phyloP scores from a whole-genome alignment of 2,113 vertebrate genomes.

The Cardinalis cardinalis region DNA sequence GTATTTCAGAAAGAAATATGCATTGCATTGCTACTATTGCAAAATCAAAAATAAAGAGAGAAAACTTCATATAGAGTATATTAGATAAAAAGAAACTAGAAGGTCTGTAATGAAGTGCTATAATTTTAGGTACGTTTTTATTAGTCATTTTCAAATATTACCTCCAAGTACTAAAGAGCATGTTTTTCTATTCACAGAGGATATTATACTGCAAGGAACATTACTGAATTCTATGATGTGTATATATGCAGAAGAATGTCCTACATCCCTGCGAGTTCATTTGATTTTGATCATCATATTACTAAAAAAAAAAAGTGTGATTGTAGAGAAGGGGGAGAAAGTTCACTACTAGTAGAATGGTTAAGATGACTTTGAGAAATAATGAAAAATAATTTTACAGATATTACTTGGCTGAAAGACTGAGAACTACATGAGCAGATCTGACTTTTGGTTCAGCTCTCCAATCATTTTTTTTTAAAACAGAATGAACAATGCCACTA shows the following conservation, averaged over 20 bases:
- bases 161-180: background rate
- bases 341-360: background rate
- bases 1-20: background rate
- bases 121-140: background rate
- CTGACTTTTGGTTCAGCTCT: background rate
- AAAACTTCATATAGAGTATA: accelerated
- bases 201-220: background rate
- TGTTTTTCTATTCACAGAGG: background rate
- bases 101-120: background rate
- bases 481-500: background rate
- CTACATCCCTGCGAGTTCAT: background rate
- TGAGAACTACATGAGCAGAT: background rate
- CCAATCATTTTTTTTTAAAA: background rate
- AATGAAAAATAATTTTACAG: background rate
- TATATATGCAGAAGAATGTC: background rate
- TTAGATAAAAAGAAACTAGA: background rate
- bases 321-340: background rate
- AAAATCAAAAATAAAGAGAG: background rate
- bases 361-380: background rate
- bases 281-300: background rate
- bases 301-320: background rate
- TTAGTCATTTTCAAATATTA: background rate
- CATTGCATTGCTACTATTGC: background rate
- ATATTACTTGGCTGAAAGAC: background rate
- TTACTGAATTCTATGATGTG: background rate